Conservation (phyloP, 2,113 vertebrate species). For the Sapajus apella region DNA sequence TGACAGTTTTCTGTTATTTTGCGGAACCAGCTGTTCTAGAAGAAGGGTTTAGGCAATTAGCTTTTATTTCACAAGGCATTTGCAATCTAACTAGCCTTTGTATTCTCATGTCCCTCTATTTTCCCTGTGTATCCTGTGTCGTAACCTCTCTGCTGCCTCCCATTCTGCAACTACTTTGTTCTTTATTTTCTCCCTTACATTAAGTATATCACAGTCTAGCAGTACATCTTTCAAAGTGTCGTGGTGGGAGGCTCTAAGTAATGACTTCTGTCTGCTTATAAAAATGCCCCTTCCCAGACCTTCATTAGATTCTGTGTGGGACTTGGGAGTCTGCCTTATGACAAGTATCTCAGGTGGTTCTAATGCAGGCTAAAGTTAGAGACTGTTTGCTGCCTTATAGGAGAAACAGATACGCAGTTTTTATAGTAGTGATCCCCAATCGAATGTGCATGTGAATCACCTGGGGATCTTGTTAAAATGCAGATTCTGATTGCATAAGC, state of each 20-base stretch:
- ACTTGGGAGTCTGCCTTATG: neutral
- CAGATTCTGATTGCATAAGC: neutral
- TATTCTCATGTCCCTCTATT: neutral
- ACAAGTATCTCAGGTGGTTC: neutral
- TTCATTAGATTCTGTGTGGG: neutral
- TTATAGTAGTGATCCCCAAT: neutral
- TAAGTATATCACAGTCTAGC: neutral
- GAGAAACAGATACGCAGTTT: neutral
- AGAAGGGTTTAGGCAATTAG: neutral
- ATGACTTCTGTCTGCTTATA: neutral
- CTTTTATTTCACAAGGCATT: neutral
- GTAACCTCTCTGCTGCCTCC: neutral
- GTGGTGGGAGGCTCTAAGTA: neutral
- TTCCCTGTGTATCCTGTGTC: neutral
- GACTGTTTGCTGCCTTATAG: neutral
- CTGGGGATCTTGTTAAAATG: neutral
- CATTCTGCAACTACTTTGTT: neutral
- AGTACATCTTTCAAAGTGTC: neutral
- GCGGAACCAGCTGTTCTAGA: neutral
- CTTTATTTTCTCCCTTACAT: neutral
- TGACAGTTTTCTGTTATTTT: constrained; percentile 1
- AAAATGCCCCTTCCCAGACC: neutral
- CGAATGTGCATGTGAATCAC: neutral
- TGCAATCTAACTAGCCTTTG: neutral
- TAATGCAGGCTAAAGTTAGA: neutral